Base-by-base conservation (phyloP, 92 coral and sea anemone genomes). In the Pocillopora meandrina region DNA sequence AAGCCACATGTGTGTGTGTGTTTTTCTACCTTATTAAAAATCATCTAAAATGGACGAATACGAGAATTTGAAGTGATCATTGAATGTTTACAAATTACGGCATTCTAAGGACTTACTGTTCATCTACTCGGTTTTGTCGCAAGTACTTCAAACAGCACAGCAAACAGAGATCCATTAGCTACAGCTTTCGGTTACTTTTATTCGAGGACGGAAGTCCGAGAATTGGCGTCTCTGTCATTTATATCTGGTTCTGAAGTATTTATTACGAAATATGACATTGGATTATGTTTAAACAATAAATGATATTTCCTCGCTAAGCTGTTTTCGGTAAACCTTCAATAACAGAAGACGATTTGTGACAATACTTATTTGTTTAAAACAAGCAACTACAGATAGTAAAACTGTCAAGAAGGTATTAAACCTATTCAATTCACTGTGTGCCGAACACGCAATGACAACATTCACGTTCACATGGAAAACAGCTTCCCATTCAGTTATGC, bases 31-130 rank as follows among this genome's bases (percentile, higher is more conserved):
- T 61, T 7, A 42, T 42, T 42, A 19, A 61, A 61, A 47, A 19
- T 23, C 34, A 17, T 71, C 34, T 18, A 23, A 80, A 61, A 83
- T 49, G 55, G 77, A 59, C 19, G 13, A n/a, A 70, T 63, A 5
- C 59, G 58, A 58, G 33, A 63, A 52, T 74, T 12, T 83, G 67
- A 60, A 34, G 33, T 56, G 56, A 56, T 74, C 61, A 61, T 83
- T 74, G 74, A 61, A 72, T 83, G 86, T 83, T 83, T 83, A 83
- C 86, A 83, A 74, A 83, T 83, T 83, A 20, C 80, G 19, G 80
- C 56, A 79, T 35, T 80, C 72, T 82, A 72, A 47, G 18, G 20
- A 35, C 73, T 60, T 42, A 2, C 71, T 36, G 85, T 42, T 33
- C 42, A 26, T 18, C 85, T 36, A 65, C 70, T 69, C 77, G 65